Base-by-base conservation (phyloP, 2,797 vertebrate genomes). In the Syndactyla subalaris region DNA sequence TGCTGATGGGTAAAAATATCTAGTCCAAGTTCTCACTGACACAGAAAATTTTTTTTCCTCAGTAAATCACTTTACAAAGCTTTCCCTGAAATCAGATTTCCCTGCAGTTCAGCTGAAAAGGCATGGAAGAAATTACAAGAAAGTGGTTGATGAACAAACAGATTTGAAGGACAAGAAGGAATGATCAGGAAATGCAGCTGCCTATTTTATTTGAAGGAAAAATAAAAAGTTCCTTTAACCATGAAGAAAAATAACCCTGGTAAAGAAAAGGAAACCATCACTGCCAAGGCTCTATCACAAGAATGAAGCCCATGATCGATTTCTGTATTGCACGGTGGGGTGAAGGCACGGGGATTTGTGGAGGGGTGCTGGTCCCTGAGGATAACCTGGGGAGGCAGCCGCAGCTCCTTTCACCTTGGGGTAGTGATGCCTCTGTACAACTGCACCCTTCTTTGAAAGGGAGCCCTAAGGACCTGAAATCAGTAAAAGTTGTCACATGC, bases 171-270 rank as follows among this genome's bases (percentile, higher is more conserved):
- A 66, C 26, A 76, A 65, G 41, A 18, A n/a, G 21, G 13, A 30
- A 55, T 29, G 26, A 83, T 38, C 34, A 71, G 36, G 36, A 73
- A 82, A 81, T 67, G 34, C 3, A 76, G 49, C 7, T 2, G 6
- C 48, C 84, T 74, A 20, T 34, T 90, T 85, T 84, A 54, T 74
- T 94, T 90, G 66, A 88, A 86, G 27, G 30, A 76, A 87, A n/a
- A 93, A 77, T 49, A 41, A 92, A 81, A 87, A 54, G 29, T 23
- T 76, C 36, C n/a, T 84, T 88, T 75, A 72, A 38, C 41, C 36
- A 74, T 61, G 61, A 59, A 90, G 48, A n/a, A 65, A 95, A 96
- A 80, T 38, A 87, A 92, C 7, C 22, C 17, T 76, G 9, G 30
- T 81, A 23, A 78, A 88, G 26, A 49, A 88, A 66, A 83, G 27